Percentiles rank a stretch among this genome's conserved stretches.
Evolutionary conservation across 2,797 vertebrate genomes (phyloP).

Genomic region (Diglossa cyanea): DNA sequence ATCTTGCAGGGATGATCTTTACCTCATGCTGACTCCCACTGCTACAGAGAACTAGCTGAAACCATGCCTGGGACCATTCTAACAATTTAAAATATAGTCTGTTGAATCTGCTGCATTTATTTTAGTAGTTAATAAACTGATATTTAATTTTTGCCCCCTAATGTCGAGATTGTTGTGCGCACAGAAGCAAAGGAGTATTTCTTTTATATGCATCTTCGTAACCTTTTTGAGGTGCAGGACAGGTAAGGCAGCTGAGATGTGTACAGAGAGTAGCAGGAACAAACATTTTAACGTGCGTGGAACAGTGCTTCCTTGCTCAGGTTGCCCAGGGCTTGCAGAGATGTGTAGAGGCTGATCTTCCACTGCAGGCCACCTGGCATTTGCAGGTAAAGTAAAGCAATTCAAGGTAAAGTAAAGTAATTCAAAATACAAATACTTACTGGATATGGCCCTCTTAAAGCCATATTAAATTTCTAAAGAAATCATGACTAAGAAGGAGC

Average conservation of each 20-base stretch:
- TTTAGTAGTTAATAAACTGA: neutral
- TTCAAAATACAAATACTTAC: neutral
- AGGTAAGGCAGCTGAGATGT: neutral
- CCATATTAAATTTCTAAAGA: neutral
- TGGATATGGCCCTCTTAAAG: neutral
- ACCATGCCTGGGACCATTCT: neutral
- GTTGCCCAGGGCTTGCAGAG: neutral
- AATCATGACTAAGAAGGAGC: neutral
- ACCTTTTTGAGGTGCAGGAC: neutral
- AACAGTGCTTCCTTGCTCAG: neutral
- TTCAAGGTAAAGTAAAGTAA: neutral
- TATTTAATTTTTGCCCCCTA: neutral
- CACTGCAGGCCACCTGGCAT: neutral
- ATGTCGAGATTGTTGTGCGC: neutral
- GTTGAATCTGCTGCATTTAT: neutral
- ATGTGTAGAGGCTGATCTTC: neutral
- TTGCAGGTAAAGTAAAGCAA: neutral
- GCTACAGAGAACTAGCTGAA: neutral
- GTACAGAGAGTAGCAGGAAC: neutral
- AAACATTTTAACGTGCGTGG: neutral
- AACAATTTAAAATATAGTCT: neutral
- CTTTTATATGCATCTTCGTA: neutral
- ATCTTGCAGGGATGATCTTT: neutral
- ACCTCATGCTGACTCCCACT: neutral
- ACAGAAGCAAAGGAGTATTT: neutral